Percentiles rank a stretch among this genome's conserved stretches.
Evolutionary conservation across 2,113 vertebrate genomes (phyloP).

Genomic region (Colaptes auratus): DNA sequence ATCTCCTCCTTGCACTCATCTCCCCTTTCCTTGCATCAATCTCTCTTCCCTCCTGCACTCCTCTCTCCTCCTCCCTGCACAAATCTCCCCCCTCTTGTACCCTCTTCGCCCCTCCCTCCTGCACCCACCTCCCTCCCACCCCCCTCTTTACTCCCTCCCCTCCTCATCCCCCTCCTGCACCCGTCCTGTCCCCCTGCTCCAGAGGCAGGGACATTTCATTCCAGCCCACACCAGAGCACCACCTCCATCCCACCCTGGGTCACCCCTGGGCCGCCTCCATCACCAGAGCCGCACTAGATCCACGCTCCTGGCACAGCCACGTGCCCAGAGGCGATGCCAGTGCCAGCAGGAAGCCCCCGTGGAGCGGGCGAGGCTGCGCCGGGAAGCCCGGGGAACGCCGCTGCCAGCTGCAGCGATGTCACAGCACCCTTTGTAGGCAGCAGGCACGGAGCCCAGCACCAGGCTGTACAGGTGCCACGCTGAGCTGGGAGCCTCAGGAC

Average conservation of each 20-base stretch:
- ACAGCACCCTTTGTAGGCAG: fast-evolving
- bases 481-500: background rate
- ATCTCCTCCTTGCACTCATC: background rate
- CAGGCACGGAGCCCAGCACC: background rate
- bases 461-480: background rate
- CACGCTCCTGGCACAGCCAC: background rate
- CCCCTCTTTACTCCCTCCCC: too few species aligned
- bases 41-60: too few species aligned
- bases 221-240: background rate
- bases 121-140: background rate
- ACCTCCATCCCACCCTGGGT: background rate
- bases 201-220: constrained; percentile 3
- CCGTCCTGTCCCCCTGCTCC: background rate
- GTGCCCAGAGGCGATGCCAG: background rate
- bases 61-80: too few species aligned
- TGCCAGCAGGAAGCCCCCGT: background rate
- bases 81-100: background rate
- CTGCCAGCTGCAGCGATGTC: background rate
- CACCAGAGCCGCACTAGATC: fast-evolving
- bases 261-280: background rate
- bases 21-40: too few species aligned
- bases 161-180: too few species aligned
- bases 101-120: background rate
- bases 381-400: background rate
- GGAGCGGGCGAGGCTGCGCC: background rate